Percentiles rank a stretch among this genome's conserved stretches.
Conservation (phyloP, 1,140 invertebrate genomes). For the Drosophila sp. region DNA sequence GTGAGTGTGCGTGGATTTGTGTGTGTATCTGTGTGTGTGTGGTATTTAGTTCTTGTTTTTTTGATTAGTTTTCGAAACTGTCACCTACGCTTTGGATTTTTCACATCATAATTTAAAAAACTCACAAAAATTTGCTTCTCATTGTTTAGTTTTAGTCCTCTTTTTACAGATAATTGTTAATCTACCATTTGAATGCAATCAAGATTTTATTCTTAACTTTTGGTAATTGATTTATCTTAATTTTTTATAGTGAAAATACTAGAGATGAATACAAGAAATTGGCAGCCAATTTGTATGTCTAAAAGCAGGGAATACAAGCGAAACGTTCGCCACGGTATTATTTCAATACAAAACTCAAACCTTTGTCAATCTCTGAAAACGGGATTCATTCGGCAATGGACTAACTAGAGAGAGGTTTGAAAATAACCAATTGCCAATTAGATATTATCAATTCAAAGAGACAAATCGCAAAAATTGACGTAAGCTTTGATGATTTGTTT, state of each 20-base stretch:
- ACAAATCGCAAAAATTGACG: neutral
- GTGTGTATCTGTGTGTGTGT: neutral
- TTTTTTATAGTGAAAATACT: neutral
- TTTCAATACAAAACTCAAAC: too few relatives aligned
- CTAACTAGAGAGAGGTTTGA: neutral
- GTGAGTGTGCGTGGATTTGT: neutral
- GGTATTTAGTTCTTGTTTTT: neutral
- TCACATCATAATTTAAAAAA: neutral
- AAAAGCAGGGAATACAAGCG: neutral
- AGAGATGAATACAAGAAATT: constrained; percentile 4
- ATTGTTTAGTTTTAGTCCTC: neutral
- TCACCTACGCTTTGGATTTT: neutral
- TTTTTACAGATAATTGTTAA: constrained; percentile 1
- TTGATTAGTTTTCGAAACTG: constrained; percentile 14
- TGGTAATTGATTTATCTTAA: neutral
- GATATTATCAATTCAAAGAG: neutral
- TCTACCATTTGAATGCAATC: neutral
- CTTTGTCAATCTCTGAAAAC: too few relatives aligned
- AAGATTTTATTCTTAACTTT: neutral
- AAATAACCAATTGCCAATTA: neutral
- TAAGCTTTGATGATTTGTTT: neutral
- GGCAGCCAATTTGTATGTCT: neutral
- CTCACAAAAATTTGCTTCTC: neutral
- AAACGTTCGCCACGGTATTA: neutral
- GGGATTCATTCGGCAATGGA: neutral